A percentile compares a stretch with the other conserved stretches of the same genome.
Conservation (phyloP, 2,113 vertebrate species). For the Gobio gobio region DNA sequence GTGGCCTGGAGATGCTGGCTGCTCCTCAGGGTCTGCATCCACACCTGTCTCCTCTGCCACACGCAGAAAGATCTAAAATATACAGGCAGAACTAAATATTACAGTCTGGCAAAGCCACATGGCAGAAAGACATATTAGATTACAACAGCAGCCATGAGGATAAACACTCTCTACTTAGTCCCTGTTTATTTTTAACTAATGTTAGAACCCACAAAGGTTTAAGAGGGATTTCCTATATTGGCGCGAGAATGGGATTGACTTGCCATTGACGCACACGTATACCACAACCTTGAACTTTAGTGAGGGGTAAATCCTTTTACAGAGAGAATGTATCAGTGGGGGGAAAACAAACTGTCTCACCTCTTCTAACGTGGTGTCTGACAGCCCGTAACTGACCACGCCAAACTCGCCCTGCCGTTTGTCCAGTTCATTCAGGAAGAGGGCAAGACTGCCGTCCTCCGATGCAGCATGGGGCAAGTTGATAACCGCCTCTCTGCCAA, state of each 20-base stretch:
- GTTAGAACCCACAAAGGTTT: background rate
- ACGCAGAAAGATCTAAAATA: conserved; percentile 86
- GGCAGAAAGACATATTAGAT: conserved; percentile 46
- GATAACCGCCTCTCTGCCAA: conserved; percentile 79
- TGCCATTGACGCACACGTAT: background rate
- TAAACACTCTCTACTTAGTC: conserved; percentile 42
- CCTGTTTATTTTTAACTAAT: conserved; percentile 1
- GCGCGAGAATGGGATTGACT: background rate
- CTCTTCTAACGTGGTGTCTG: conserved; percentile 89
- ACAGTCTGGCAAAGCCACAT: background rate
- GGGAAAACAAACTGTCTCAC: conserved; percentile 62
- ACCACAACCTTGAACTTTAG: conserved; percentile 4
- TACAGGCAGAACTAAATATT: conserved; percentile 22
- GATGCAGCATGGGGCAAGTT: conserved; percentile 80
- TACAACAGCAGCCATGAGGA: conserved; percentile 45
- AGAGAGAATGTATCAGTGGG: background rate
- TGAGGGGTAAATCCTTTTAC: conserved; percentile 11
- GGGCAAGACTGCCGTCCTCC: conserved; percentile 76
- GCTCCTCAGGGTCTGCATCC: conserved; percentile 62
- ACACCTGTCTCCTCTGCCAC: conserved; percentile 75
- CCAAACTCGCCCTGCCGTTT: conserved; percentile 74
- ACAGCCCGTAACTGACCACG: conserved; percentile 83
- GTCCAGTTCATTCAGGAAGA: conserved; percentile 83
- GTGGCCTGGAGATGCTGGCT: conserved; percentile 2
- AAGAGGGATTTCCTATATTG: background rate